A percentile compares a stretch with the other conserved stretches of the same genome.
phyloP scores from a whole-genome alignment of 1,140 invertebrate species.

The Chionoecetes opilio region DNA sequence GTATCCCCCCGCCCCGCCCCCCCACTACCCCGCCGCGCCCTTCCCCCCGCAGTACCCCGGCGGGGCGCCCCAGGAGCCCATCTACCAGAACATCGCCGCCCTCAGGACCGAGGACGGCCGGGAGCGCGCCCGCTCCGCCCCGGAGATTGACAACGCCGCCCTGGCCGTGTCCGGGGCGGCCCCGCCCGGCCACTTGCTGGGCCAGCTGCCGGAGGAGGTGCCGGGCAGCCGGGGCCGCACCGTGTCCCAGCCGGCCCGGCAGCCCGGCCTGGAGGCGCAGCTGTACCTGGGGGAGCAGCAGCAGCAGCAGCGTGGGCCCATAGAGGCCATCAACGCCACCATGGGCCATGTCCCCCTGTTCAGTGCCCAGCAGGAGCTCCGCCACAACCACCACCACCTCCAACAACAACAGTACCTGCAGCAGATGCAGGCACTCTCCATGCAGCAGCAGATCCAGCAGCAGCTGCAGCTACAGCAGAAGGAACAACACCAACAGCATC shows the following conservation, averaged over 20 bases:
- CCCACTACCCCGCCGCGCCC: background rate
- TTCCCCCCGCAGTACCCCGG: conserved; percentile 40
- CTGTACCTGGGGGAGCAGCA: conserved; percentile 71
- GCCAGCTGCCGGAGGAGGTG: conserved; percentile 62
- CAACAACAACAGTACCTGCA: conserved; percentile 71
- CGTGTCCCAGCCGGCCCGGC: conserved; percentile 69
- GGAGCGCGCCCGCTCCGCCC: conserved; percentile 70
- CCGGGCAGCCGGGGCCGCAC: conserved; percentile 59
- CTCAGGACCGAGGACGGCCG: conserved; percentile 80
- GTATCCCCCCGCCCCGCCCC: conserved; percentile 38
- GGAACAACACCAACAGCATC: conserved; percentile 50
- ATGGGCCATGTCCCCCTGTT: conserved; percentile 76
- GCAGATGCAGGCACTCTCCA: conserved; percentile 74
- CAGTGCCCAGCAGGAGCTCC: conserved; percentile 75
- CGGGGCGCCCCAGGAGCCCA: conserved; percentile 86
- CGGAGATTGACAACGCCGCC: conserved; percentile 69
- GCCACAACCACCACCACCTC: conserved; percentile 76
- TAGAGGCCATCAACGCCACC: conserved; percentile 76
- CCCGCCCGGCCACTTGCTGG: conserved; percentile 51
- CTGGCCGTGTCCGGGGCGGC: conserved; percentile 43
- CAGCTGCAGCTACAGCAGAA: conserved; percentile 61
- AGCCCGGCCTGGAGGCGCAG: conserved; percentile 69
- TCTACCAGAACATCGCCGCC: conserved; percentile 90
- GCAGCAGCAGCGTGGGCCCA: conserved; percentile 67
- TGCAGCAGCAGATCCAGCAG: conserved; percentile 66